Base-by-base conservation (phyloP, 2,797 vertebrate genomes). In the Onychomys torridus region DNA sequence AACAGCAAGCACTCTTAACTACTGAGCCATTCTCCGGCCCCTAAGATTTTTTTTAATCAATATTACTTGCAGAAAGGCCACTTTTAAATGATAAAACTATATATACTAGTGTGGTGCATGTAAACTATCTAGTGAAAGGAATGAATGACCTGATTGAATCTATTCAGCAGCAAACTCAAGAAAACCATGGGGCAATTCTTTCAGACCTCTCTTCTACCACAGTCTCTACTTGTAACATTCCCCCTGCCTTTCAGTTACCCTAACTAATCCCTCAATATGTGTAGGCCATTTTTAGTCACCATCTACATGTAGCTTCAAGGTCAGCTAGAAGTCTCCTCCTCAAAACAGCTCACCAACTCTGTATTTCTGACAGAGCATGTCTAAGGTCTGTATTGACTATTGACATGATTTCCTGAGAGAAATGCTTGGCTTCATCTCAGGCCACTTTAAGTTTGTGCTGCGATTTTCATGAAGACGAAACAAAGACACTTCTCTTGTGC, bases 201-300 rank as follows among this genome's bases (percentile, higher is more conserved):
- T 23, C 71, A 67, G 23, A 10, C 0, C 2, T 14, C 2, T 61
- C 23, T 2, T 43, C n/a, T 37, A 3, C 0, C 0, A 23, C 10
- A 52, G 67, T n/a, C n/a, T 92, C 23, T 34, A 63, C 27, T 23
- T 75, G 49, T 27, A 83, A 79, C 6, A 16, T 12, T 34, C 63
- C 11, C 17, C 79, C 14, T 3, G 5, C 16, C 46, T 25, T 7
- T 34, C 17, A 84, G 16, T 37, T 59, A 92, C 9, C 1, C 23
- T 63, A 59, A 90, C 34, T 71, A 87, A 78, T n/a, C 9, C n/a
- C 52, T 59, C 3, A 37, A n/a, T 16, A 0, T 69, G 8, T 11
- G 0, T 11, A 37, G 40, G 63, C 7, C 23, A 52, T 29, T 6
- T 83, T 32, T 57, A n/a, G 25, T 93, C 79, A 89, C 10, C 40